phyloP scores from a whole-genome alignment of 2,888 invertebrate species.

The Chrysina gloriosa region DNA sequence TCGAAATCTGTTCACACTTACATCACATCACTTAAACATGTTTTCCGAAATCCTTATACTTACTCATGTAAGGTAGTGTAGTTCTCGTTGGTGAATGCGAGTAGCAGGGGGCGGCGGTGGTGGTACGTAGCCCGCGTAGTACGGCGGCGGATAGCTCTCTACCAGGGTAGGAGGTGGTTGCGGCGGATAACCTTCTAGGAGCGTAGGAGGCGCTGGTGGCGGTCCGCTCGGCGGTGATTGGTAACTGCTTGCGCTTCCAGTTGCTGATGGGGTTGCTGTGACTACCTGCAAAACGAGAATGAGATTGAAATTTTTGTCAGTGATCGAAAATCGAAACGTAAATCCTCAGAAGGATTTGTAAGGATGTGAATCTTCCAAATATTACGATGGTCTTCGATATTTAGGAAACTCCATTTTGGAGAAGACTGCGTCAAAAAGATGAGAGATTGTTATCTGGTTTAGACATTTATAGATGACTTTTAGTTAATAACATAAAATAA shows the following conservation, averaged over 20 bases:
- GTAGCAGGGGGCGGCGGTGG: slow-evolving; percentile 66
- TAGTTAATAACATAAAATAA: too few relatives aligned
- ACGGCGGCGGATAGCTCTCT: slow-evolving; percentile 63
- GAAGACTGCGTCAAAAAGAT: too few relatives aligned
- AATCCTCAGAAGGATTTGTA: too few relatives aligned
- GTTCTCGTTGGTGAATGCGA: slow-evolving; percentile 70
- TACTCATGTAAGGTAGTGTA: slow-evolving; percentile 73
- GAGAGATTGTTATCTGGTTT: too few relatives aligned
- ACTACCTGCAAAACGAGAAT: slow-evolving; percentile 56
- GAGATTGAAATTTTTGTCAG: not conserved
- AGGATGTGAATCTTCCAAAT: too few relatives aligned
- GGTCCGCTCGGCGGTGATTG: slow-evolving; percentile 61
- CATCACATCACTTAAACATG: too few relatives aligned
- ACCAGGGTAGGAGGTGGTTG: slow-evolving; percentile 66
- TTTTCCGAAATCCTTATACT: too few relatives aligned
- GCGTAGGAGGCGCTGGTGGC: slow-evolving; percentile 57
- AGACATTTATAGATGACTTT: too few relatives aligned
- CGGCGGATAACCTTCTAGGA: slow-evolving; percentile 60
- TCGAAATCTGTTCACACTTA: too few relatives aligned
- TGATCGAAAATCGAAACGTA: too few relatives aligned
- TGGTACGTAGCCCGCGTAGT: slow-evolving; percentile 66
- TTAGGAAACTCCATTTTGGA: too few relatives aligned
- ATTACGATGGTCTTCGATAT: too few relatives aligned
- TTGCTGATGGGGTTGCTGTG: slow-evolving; percentile 57
- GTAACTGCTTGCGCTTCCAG: slow-evolving; percentile 65